Evolutionary conservation across 2,113 vertebrate species (phyloP).

Genomic region (Pteruthius melanotis): DNA sequence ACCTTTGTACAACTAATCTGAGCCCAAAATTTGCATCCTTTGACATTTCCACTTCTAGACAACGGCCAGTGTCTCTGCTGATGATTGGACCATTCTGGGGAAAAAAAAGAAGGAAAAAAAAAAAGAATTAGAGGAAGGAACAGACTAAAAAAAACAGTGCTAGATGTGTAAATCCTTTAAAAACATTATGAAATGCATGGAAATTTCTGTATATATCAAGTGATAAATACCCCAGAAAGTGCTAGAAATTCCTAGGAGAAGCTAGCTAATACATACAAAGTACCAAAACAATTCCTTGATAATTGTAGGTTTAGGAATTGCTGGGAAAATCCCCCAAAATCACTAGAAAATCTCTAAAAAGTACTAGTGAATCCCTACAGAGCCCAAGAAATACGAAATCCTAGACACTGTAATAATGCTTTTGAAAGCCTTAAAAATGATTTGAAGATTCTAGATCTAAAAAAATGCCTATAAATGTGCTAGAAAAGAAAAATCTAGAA

Average conservation of each 20-base stretch:
- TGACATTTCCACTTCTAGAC: constrained; percentile 95
- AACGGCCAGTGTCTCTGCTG: constrained; percentile 93
- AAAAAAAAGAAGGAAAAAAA: neutral
- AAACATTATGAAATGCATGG: neutral
- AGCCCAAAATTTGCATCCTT: constrained; percentile 97
- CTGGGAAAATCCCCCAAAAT: neutral
- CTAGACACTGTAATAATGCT: neutral
- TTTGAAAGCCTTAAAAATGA: neutral
- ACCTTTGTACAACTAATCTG: constrained; percentile 91
- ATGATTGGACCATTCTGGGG: constrained; percentile 93
- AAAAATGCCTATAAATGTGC: neutral
- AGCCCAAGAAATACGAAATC: neutral
- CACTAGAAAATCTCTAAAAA: neutral
- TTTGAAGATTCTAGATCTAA: neutral
- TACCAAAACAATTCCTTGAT: neutral
- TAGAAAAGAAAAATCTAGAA: neutral
- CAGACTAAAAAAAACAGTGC: neutral
- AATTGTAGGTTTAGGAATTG: neutral
- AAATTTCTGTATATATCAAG: neutral
- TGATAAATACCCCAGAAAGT: neutral
- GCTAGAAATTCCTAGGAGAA: neutral
- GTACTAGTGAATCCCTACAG: neutral
- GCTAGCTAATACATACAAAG: neutral
- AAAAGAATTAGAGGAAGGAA: neutral
- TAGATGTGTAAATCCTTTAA: neutral